Evolutionary conservation across 2,888 invertebrate species (phyloP).

Genomic region (Bimastos eiseni): DNA sequence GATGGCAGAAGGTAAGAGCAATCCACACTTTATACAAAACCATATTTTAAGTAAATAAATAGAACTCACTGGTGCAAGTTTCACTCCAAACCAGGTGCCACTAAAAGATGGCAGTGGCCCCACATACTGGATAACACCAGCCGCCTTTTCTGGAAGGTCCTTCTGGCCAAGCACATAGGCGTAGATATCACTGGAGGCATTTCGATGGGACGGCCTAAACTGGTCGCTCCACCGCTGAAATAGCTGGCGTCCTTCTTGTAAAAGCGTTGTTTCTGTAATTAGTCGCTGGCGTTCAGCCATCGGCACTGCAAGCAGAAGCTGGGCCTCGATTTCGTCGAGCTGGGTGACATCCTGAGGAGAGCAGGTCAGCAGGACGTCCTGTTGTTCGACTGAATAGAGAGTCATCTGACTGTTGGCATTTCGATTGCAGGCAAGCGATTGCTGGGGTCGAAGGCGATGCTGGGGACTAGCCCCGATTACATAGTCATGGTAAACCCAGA

Average conservation of each 20-base stretch:
- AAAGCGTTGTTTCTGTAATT: not conserved
- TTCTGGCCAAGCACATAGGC: conserved; percentile 22
- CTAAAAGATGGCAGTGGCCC: conserved; percentile 45
- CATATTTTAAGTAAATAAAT: not conserved
- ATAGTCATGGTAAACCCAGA: conserved; percentile 19
- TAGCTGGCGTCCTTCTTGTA: not conserved
- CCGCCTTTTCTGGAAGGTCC: conserved; percentile 30
- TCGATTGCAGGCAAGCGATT: not conserved
- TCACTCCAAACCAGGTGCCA: conserved; percentile 55
- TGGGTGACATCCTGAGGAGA: not conserved
- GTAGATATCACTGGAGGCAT: conserved; percentile 22
- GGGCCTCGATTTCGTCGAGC: not conserved
- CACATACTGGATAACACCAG: conserved; percentile 35
- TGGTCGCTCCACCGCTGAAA: conserved; percentile 15
- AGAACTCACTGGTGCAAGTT: conserved; percentile 43
- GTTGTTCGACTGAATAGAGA: not conserved
- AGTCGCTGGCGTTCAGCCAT: not conserved
- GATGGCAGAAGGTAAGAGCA: not conserved
- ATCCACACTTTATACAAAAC: not conserved
- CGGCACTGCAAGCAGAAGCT: conserved; percentile 25
- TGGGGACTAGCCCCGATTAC: not conserved
- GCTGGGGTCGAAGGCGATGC: conserved; percentile 2
- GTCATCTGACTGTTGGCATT: conserved; percentile 18
- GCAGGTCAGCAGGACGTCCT: conserved; percentile 23
- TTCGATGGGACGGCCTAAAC: conserved; percentile 3